A percentile compares a stretch with the other conserved stretches of the same genome.
phyloP scores from a whole-genome alignment of 2,113 vertebrate species.

The Catharus bicknelli region DNA sequence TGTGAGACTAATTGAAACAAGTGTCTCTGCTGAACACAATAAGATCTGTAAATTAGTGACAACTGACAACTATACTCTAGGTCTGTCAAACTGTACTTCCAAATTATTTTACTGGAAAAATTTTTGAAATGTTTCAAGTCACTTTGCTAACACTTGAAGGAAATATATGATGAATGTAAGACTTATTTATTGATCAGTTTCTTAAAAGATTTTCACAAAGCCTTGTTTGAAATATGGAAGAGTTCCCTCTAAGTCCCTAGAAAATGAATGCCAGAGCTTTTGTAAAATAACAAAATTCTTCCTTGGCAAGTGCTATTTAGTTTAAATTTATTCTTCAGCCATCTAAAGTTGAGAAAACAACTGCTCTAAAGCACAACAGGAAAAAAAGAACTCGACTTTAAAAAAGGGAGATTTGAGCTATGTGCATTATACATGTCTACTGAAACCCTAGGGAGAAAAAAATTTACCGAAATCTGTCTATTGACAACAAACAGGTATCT shows the following conservation, averaged over 20 bases:
- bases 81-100: background rate
- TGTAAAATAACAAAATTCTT: background rate
- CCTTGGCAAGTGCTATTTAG: background rate
- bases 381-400: background rate
- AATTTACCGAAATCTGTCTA: background rate
- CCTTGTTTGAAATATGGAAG: background rate
- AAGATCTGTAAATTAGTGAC: background rate
- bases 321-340: background rate
- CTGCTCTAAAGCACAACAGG: background rate
- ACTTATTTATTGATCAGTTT: slow-evolving; percentile 9
- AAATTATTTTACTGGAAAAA: slow-evolving; percentile 3
- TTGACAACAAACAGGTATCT: background rate
- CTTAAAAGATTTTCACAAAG: background rate
- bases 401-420: background rate
- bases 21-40: background rate
- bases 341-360: background rate
- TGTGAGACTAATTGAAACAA: slow-evolving; percentile 30
- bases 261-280: background rate
- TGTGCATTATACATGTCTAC: background rate
- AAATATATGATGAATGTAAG: background rate
- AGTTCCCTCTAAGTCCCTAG: background rate
- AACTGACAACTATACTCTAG: background rate
- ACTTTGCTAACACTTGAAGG: background rate
- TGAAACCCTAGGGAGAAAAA: background rate
- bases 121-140: background rate